phyloP scores from a whole-genome alignment of 2,888 invertebrate genomes.

The Odiellus spinosus region DNA sequence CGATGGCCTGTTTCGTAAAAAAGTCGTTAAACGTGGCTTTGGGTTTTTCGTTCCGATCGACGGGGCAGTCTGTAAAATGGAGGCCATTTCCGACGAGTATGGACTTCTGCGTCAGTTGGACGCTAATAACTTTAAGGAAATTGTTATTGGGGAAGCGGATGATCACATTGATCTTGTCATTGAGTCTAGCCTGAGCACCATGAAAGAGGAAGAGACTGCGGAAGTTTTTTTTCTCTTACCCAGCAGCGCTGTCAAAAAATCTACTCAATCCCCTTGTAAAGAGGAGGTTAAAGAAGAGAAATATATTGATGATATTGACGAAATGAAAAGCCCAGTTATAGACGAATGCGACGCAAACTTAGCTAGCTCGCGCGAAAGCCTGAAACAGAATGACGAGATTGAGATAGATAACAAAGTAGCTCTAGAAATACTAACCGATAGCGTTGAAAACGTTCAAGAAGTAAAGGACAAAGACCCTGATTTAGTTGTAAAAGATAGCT shows the following conservation, averaged over 20 bases:
- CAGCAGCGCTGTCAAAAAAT: too few relatives aligned
- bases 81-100: conserved; percentile 7
- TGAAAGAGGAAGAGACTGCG: conserved; percentile 13
- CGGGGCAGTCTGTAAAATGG: conserved; percentile 37
- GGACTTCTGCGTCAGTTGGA: conserved; percentile 6
- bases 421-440: too few relatives aligned
- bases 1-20: conserved; percentile 9
- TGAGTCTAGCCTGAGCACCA: conserved; percentile 14
- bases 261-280: neutral
- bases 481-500: too few relatives aligned
- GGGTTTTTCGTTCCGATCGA: conserved; percentile 38
- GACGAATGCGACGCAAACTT: neutral
- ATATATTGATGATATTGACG: neutral
- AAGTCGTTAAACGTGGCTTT: conserved; percentile 26
- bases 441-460: too few relatives aligned
- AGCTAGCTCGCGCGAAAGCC: neutral
- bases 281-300: neutral
- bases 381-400: neutral
- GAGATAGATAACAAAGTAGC: too few relatives aligned
- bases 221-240: too few relatives aligned
- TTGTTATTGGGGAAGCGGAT: conserved; percentile 14
- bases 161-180: conserved; percentile 10
- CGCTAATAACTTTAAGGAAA: conserved; percentile 5
- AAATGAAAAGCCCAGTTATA: neutral
- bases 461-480: too few relatives aligned